phyloP scores from a whole-genome alignment of 1,140 invertebrate genomes.

The Drosophila lacertosa region DNA sequence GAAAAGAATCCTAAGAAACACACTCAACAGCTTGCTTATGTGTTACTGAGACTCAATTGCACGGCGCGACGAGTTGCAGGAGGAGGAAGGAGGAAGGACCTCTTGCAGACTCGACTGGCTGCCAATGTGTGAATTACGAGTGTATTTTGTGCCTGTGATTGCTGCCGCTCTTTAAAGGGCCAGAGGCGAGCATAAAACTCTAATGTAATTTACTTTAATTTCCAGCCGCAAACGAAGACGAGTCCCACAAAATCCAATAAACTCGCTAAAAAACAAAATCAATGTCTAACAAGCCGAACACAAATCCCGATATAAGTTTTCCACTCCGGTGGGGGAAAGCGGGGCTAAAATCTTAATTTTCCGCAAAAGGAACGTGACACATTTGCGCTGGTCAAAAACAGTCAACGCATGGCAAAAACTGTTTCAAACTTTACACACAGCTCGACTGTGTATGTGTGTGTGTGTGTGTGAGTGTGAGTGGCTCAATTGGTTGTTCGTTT shows the following conservation, averaged over 20 bases:
- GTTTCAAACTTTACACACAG: slow-evolving; percentile 53
- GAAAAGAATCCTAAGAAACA: slow-evolving; percentile 20
- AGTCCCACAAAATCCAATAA: slow-evolving; percentile 43
- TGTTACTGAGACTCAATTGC: slow-evolving; percentile 25
- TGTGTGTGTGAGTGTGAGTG: slow-evolving; percentile 14
- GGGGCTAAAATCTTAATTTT: slow-evolving; percentile 68
- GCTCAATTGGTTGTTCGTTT: slow-evolving; percentile 53
- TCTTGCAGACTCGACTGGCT: slow-evolving; percentile 17
- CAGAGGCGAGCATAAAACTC: slow-evolving; percentile 29
- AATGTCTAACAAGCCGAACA: slow-evolving; percentile 69
- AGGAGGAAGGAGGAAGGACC: background rate
- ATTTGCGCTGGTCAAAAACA: slow-evolving; percentile 55
- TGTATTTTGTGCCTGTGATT: slow-evolving; percentile 17
- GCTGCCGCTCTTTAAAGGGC: slow-evolving; percentile 23
- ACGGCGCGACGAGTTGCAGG: background rate
- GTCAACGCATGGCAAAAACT: slow-evolving; percentile 39
- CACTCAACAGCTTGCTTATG: slow-evolving; percentile 49
- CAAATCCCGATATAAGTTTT: slow-evolving; percentile 53
- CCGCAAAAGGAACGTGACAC: slow-evolving; percentile 69
- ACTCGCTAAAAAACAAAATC: slow-evolving; percentile 64
- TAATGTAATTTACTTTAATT: slow-evolving; percentile 71
- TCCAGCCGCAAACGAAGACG: slow-evolving; percentile 60
- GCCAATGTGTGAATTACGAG: slow-evolving; percentile 37
- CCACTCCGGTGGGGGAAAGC: background rate
- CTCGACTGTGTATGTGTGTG: slow-evolving; percentile 18